A percentile compares a stretch with the other conserved stretches of the same genome.
Conservation (phyloP, 2,888 invertebrate genomes). For the Lepidocyrtinus sp. region DNA sequence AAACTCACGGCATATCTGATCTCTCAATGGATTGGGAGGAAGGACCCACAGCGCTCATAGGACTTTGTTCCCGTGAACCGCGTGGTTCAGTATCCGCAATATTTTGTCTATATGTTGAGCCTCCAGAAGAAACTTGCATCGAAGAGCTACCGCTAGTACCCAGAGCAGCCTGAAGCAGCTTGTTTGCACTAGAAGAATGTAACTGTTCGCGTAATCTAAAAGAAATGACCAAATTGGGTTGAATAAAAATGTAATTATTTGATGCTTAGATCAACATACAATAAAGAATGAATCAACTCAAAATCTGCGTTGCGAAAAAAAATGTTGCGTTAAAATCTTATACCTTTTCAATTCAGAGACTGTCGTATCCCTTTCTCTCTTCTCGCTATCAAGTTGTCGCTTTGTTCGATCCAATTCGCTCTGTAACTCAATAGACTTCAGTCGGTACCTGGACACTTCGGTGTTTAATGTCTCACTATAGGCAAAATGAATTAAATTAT, state of each 20-base stretch:
- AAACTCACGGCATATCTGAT: too few relatives aligned
- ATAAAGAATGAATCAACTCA: too few relatives aligned
- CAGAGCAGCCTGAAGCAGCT: slow-evolving; percentile 57
- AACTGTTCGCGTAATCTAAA: slow-evolving; percentile 66
- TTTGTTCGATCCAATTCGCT: slow-evolving; percentile 64
- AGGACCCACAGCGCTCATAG: too few relatives aligned
- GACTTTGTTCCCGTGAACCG: slow-evolving; percentile 43
- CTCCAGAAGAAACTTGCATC: neutral
- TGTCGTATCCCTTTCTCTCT: slow-evolving; percentile 62
- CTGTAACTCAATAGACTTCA: slow-evolving; percentile 65
- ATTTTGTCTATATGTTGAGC: slow-evolving; percentile 29
- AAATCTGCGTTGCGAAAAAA: slow-evolving; percentile 3
- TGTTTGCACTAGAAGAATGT: slow-evolving; percentile 64
- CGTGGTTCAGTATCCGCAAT: neutral
- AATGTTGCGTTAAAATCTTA: slow-evolving; percentile 9
- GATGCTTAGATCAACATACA: too few relatives aligned
- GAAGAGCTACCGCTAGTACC: slow-evolving; percentile 40
- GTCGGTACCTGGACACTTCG: slow-evolving; percentile 62
- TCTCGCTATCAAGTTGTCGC: slow-evolving; percentile 65
- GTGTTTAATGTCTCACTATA: slow-evolving; percentile 63
- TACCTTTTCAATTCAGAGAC: slow-evolving; percentile 63
- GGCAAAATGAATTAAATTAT: slow-evolving; percentile 9
- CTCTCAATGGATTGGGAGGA: too few relatives aligned
- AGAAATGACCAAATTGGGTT: too few relatives aligned
- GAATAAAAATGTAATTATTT: too few relatives aligned